phyloP scores from a whole-genome alignment of 2,113 vertebrate species.

The Gymnorhina tibicen region DNA sequence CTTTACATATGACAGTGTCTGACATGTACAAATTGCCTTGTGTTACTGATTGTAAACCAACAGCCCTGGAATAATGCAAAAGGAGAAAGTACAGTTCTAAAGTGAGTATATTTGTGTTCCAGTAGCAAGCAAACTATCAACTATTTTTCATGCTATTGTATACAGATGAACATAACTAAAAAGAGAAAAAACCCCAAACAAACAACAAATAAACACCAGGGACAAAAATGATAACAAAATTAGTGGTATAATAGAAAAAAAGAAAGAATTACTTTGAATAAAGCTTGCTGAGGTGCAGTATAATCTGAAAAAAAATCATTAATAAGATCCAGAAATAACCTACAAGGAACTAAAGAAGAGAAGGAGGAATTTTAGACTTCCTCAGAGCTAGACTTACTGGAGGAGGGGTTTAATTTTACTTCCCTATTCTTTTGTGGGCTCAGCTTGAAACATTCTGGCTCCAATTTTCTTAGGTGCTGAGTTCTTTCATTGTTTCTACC shows the following conservation, averaged over 20 bases:
- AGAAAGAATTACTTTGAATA: background rate
- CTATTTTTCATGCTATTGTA: background rate
- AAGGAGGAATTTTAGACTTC: conserved; percentile 18
- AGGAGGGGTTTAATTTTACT: background rate
- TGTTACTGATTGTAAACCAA: background rate
- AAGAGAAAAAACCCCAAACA: background rate
- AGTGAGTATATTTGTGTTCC: background rate
- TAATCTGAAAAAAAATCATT: background rate
- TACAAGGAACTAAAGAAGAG: conserved; percentile 27
- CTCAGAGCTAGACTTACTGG: background rate
- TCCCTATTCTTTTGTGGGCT: background rate
- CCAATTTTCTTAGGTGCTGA: background rate
- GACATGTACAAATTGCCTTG: background rate
- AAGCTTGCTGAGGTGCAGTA: background rate
- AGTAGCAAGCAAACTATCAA: background rate
- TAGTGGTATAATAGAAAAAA: background rate
- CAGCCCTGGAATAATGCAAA: background rate
- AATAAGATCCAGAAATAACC: background rate
- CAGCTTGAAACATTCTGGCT: background rate
- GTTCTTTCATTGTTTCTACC: background rate
- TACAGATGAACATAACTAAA: background rate
- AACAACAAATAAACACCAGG: background rate
- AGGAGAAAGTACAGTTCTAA: background rate
- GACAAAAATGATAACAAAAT: background rate
- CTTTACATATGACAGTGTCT: background rate